phyloP scores from a whole-genome alignment of 2,888 invertebrate genomes.

The Nemotelus nigrinus region DNA sequence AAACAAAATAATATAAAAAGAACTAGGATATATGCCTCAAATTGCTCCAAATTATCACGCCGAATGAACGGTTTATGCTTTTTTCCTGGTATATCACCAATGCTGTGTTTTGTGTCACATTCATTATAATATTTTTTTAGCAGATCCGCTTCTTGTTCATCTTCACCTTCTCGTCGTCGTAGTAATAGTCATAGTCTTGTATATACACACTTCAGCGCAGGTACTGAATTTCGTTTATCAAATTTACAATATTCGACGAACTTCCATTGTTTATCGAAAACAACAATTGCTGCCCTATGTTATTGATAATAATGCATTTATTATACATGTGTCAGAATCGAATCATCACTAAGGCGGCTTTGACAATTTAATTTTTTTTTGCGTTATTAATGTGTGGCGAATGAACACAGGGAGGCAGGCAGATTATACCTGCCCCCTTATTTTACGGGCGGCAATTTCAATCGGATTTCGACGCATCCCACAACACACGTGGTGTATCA shows the following conservation, averaged over 20 bases:
- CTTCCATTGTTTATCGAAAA: not conserved
- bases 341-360: too few relatives aligned
- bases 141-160: not conserved
- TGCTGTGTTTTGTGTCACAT: not conserved
- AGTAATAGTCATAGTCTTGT: not conserved
- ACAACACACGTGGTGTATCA: too few relatives aligned
- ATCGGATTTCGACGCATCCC: too few relatives aligned
- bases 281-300: not conserved
- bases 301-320: too few relatives aligned
- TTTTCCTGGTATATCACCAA: not conserved
- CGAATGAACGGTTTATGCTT: conserved; percentile 4
- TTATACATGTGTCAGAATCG: too few relatives aligned
- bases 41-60: conserved; percentile 17
- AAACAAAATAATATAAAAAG: not conserved
- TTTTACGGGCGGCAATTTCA: too few relatives aligned
- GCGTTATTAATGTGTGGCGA: too few relatives aligned
- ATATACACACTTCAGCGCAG: too few relatives aligned
- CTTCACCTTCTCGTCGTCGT: not conserved
- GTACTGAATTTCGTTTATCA: not conserved
- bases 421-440: too few relatives aligned
- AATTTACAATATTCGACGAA: not conserved
- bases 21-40: not conserved
- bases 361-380: too few relatives aligned
- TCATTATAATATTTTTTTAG: not conserved
- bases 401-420: too few relatives aligned